These are phyloP conservation scores for Bagarius yarrelli DNA, from an alignment of 2,113 vertebrate species.

Conservation along the genomic window DNA sequence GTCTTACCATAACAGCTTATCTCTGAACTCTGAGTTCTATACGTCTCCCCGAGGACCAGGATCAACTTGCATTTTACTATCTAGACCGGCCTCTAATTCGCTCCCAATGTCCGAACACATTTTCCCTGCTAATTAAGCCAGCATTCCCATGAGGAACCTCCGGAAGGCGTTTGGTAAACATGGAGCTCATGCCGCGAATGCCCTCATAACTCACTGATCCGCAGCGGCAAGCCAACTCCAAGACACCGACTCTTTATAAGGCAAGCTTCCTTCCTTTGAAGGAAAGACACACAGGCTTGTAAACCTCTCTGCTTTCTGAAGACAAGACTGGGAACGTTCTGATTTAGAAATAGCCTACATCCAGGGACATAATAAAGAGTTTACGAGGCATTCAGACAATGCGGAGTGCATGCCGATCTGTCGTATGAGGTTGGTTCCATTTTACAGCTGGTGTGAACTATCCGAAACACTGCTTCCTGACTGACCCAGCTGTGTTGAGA, in stretches of 20 bases:
- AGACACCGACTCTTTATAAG: slow-evolving; percentile 51
- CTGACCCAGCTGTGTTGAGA: slow-evolving; percentile 7
- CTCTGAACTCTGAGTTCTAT: background rate
- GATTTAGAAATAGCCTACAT: slow-evolving; percentile 7
- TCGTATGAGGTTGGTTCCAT: slow-evolving; percentile 32
- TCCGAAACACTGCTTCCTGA: background rate
- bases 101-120: slow-evolving; percentile 42
- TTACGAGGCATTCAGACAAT: slow-evolving; percentile 35
- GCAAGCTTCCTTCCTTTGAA: slow-evolving; percentile 50
- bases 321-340: slow-evolving; percentile 30
- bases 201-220: slow-evolving; percentile 51
- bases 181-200: slow-evolving; percentile 40
- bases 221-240: slow-evolving; percentile 47
- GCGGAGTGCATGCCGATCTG: background rate
- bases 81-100: slow-evolving; percentile 47
- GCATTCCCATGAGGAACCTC: slow-evolving; percentile 54
- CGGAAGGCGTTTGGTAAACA: slow-evolving; percentile 53
- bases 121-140: slow-evolving; percentile 59
- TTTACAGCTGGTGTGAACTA: slow-evolving; percentile 32
- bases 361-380: slow-evolving; percentile 31
- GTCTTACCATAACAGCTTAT: background rate
- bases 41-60: slow-evolving; percentile 42
- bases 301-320: slow-evolving; percentile 37
- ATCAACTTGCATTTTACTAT: slow-evolving; percentile 45
- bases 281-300: slow-evolving; percentile 34